These are phyloP conservation scores for Trachymyrmex septentrionalis DNA, from an alignment of 1,140 invertebrate species.

Conservation along the genomic window DNA sequence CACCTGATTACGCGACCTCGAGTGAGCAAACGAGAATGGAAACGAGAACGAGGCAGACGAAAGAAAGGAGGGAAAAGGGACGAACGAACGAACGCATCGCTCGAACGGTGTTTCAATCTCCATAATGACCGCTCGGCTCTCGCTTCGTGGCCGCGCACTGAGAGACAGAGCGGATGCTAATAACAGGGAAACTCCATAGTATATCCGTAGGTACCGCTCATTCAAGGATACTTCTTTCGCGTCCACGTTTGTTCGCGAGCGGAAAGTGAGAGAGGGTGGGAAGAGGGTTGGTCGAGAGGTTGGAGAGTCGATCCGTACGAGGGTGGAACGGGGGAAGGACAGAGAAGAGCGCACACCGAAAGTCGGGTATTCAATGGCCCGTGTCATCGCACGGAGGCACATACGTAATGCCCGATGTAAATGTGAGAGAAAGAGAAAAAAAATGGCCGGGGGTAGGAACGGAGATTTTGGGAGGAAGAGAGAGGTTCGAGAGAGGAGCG, in stretches of 20 bases:
- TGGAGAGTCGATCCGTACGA: slow-evolving; percentile 15
- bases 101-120: slow-evolving; percentile 81
- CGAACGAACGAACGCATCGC: slow-evolving; percentile 72
- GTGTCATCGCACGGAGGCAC: slow-evolving; percentile 74
- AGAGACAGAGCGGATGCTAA: slow-evolving; percentile 80
- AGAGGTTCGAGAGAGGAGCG: slow-evolving; percentile 8
- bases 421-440: slow-evolving; percentile 34
- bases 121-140: slow-evolving; percentile 81
- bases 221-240: slow-evolving; percentile 80
- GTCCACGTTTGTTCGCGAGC: slow-evolving; percentile 75
- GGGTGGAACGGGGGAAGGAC: background rate
- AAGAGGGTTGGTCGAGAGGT: slow-evolving; percentile 19
- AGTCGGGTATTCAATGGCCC: slow-evolving; percentile 77
- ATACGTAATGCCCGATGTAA: slow-evolving; percentile 58
- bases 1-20: slow-evolving; percentile 25
- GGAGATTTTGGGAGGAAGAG: background rate
- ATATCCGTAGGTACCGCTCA: slow-evolving; percentile 76
- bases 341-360: slow-evolving; percentile 50
- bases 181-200: slow-evolving; percentile 80
- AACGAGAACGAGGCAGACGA: background rate
- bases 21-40: slow-evolving; percentile 20
- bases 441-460: background rate
- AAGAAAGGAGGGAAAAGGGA: slow-evolving; percentile 7
- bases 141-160: slow-evolving; percentile 58
- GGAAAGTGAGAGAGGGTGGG: slow-evolving; percentile 48